Evolutionary conservation across 2,113 vertebrate genomes (phyloP), one percentile per base, ranked within the genome.

Genomic region (Cavia porcellus): DNA sequence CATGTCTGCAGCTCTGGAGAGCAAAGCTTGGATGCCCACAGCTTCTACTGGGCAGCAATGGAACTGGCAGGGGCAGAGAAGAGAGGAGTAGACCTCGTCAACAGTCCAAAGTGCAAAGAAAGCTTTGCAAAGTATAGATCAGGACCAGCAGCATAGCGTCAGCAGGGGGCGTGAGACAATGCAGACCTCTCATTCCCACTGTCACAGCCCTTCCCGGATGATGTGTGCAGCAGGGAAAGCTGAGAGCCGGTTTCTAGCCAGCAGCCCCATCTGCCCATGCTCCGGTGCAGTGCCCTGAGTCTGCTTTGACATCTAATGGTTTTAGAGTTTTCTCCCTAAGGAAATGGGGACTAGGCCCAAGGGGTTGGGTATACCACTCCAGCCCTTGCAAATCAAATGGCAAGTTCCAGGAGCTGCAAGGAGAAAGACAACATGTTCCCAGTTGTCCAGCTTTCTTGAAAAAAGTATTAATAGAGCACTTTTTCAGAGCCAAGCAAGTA

Each of bases 331-430:
- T 85, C 50, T 57, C 55, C 50, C 38, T 66, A 72, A 83, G n/a
- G 90, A 72, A 82, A 62, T 52, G 28, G 22, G 19, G 38, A 62
- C 66, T 68, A 20, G 12, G 72, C 14, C 17, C 72, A 47, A n/a
- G 55, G 61, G 52, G 81, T 61, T 64, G 85, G 70, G 32, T 57
- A 6, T 12, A 70, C 75, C 5, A 24, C 57, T 89, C 55, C 8
- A 92, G 87, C 28, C 86, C 89, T 83, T 74, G 89, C 35, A 77
- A 94, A 92, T 50, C 92, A 90, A 96, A 66, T 7, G 13, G 59
- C 81, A 77, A 85, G 81, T 96, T 94, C 90, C 7, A 59, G 55
- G 72, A 24, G 7, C 81, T 64, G 30, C 47, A n/a, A 80, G 0
- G 32, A 96, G 87, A 75, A 79, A 89, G 80, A 85, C 86, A 62